Evolutionary conservation across 2,888 invertebrate species (phyloP), one percentile per base, ranked within the genome.

Genomic region (Platycheirus albimanus): DNA sequence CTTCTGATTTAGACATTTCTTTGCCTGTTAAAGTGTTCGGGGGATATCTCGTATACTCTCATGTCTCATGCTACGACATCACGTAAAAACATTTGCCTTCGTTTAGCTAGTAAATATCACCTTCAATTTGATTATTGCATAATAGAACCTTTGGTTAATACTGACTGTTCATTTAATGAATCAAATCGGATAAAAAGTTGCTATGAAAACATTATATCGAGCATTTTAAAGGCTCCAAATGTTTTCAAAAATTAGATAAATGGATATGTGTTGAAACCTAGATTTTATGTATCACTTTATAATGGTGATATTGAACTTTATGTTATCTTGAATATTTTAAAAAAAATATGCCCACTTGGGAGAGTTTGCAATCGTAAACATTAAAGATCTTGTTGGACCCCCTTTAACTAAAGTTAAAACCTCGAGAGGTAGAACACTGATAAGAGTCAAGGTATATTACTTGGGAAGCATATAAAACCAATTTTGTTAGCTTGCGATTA

Each of bases 41-140:
- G 36, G 11, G 36, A 36, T 36, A 36, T 36, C 1, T 36, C 36
- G 36, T n/a, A 11, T 36, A 36, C 36, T 36, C n/a, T 36, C n/a
- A n/a, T n/a, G n/a, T 30, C 84, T 13, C 52, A 69, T 64, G 66
- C 51, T 56, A 81, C 66, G 28, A 76, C 72, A 15, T 79, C 75
- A 5, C 54, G 84, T 64, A 66, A 41, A 52, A 71, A 71, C 51
- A 61, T 64, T 33, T 49, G 64, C 28, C 4, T 78, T 19, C 56
- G 58, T 7, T 15, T 78, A 10, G 77, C 66, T 15, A 72, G 38
- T 52, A 78, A 71, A 56, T 78, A 66, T 38, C 64, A 78, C 20
- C 38, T 71, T 52, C 43, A 30, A n/a, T 76, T 67, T 28, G 45
- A 10, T 24, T 76, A 69, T 69, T 76, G 58, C 15, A 76, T 63